Percentiles rank a stretch among this genome's conserved stretches.
Conservation (phyloP, 2,113 vertebrate genomes). For the Oncorhynchus nerka region DNA sequence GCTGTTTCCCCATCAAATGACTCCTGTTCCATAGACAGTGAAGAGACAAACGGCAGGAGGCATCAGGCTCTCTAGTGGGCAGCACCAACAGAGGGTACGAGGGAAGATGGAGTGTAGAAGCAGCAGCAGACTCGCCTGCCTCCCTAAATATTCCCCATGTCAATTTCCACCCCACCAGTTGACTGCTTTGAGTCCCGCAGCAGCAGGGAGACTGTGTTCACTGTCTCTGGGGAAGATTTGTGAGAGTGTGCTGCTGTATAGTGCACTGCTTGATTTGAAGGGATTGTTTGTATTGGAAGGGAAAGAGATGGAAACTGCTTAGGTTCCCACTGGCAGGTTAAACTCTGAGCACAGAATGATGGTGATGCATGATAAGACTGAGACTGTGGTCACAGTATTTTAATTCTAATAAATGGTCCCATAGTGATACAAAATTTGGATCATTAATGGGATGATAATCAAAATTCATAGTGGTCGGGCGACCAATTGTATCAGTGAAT, state of each 20-base stretch:
- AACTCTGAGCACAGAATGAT: slow-evolving; percentile 2
- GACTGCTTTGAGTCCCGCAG: slow-evolving; percentile 32
- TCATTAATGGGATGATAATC: background rate
- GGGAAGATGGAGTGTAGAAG: slow-evolving; percentile 6
- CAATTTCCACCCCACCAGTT: background rate
- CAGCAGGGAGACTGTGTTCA: slow-evolving; percentile 40
- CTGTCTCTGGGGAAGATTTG: slow-evolving; percentile 34
- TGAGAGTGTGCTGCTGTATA: slow-evolving; percentile 25
- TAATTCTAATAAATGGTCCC: background rate
- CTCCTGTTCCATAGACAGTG: slow-evolving; percentile 37
- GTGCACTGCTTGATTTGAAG: slow-evolving; percentile 22
- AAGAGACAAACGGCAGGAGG: slow-evolving; percentile 37
- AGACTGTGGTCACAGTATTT: background rate
- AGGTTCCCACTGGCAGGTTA: slow-evolving; percentile 41
- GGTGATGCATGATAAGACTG: background rate
- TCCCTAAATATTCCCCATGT: slow-evolving; percentile 38
- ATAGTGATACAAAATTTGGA: background rate
- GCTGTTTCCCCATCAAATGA: slow-evolving; percentile 42
- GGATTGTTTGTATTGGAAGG: slow-evolving; percentile 35
- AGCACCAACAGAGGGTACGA: slow-evolving; percentile 36
- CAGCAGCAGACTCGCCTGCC: background rate
- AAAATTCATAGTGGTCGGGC: background rate
- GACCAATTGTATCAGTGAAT: background rate
- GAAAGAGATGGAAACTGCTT: slow-evolving; percentile 28
- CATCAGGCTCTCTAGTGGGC: slow-evolving; percentile 33